These are phyloP conservation scores for Sandelia bainsii DNA, from an alignment of 2,797 vertebrate genomes.

Conservation along the genomic window DNA sequence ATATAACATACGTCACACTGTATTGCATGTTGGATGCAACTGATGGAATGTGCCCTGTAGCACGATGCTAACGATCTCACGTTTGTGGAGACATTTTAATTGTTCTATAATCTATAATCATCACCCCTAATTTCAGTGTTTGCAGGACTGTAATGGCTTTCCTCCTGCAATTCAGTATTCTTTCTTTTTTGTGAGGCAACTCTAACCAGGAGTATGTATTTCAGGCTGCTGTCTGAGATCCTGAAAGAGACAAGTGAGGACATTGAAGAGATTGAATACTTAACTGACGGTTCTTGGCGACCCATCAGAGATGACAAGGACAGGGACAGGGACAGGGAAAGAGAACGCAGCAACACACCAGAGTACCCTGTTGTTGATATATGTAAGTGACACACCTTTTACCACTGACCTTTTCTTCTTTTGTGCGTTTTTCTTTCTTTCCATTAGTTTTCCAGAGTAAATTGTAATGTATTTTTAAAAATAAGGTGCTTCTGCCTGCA, in stretches of 20 bases:
- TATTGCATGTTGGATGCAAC: too few species aligned
- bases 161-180: neutral
- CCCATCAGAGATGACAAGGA: slow-evolving; percentile 94
- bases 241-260: slow-evolving; percentile 93
- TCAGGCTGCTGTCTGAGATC: slow-evolving; percentile 92
- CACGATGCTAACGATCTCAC: too few species aligned
- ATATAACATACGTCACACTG: too few species aligned
- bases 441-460: neutral
- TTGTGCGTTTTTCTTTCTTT: neutral
- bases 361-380: slow-evolving; percentile 94
- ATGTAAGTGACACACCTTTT: slow-evolving; percentile 80
- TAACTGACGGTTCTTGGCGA: slow-evolving; percentile 97
- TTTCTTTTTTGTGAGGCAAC: neutral
- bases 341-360: slow-evolving; percentile 92
- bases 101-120: too few species aligned
- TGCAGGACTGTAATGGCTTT: neutral
- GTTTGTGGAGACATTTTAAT: too few species aligned
- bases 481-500: slow-evolving; percentile 57
- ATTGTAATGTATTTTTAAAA: neutral
- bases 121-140: neutral
- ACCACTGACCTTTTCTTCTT: neutral
- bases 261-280: slow-evolving; percentile 95
- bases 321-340: slow-evolving; percentile 89
- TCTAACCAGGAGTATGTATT: slow-evolving; percentile 46
- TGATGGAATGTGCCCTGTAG: too few species aligned